A percentile compares a stretch with the other conserved stretches of the same genome.
phyloP scores from a whole-genome alignment of 2,888 invertebrate genomes.

The Blastobasis adustella region DNA sequence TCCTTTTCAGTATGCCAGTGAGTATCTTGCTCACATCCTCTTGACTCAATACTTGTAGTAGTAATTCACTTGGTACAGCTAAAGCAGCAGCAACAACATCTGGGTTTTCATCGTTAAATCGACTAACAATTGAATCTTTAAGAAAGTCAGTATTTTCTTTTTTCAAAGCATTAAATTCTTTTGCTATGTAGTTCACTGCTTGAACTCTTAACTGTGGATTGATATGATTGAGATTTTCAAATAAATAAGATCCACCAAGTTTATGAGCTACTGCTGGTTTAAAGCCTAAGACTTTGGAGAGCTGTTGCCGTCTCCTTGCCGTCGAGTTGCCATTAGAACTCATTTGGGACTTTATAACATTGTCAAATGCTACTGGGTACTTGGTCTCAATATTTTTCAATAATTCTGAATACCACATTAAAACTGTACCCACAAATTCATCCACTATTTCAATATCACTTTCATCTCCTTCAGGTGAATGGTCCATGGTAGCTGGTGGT shows the following conservation, averaged over 20 bases:
- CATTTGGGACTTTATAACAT: constrained; percentile 76
- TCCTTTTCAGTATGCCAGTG: constrained; percentile 65
- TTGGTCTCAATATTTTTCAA: constrained; percentile 78
- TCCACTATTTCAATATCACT: constrained; percentile 66
- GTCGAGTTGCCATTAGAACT: constrained; percentile 42
- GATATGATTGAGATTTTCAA: constrained; percentile 83
- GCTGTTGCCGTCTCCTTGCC: constrained; percentile 35
- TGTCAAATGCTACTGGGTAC: constrained; percentile 83
- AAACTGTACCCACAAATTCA: constrained; percentile 43
- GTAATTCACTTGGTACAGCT: constrained; percentile 45
- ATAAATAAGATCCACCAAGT: constrained; percentile 70
- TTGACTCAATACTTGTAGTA: constrained; percentile 57
- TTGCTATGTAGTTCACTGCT: constrained; percentile 79
- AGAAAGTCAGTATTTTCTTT: constrained; percentile 75
- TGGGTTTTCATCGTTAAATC: constrained; percentile 80
- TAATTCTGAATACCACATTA: constrained; percentile 71
- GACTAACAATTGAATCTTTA: constrained; percentile 76
- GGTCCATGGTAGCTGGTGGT: constrained; percentile 15
- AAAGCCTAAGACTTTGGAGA: constrained; percentile 66
- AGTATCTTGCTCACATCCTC: constrained; percentile 61
- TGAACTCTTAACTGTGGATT: constrained; percentile 77
- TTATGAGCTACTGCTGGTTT: constrained; percentile 72
- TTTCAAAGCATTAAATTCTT: constrained; percentile 63
- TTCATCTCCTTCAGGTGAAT: constrained; percentile 36
- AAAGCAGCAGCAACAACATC: constrained; percentile 76